Percentiles rank a stretch among this genome's conserved stretches.
These are phyloP conservation scores for Musca vetustissima DNA, from an alignment of 1,140 invertebrate species.

Conservation along the genomic window DNA sequence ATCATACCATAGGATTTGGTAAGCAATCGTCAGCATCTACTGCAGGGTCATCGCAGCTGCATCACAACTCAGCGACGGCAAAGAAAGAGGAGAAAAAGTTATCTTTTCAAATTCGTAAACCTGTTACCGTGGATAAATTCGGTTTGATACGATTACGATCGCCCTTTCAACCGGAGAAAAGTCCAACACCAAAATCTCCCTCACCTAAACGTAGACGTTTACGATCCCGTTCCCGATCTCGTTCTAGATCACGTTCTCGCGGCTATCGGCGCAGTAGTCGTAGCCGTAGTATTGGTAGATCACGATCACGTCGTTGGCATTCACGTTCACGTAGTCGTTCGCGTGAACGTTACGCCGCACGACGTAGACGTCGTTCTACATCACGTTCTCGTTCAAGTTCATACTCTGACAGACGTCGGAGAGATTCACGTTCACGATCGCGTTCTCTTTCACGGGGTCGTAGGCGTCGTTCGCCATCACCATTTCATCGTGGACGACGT, in stretches of 20 bases:
- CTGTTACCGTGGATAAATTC: slow-evolving; percentile 67
- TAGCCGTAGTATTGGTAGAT: slow-evolving; percentile 55
- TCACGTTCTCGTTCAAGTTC: slow-evolving; percentile 49
- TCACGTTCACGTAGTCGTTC: slow-evolving; percentile 8
- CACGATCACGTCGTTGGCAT: slow-evolving; percentile 41
- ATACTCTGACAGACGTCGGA: slow-evolving; percentile 40
- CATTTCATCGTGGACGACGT: slow-evolving; percentile 31
- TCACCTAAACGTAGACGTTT: slow-evolving; percentile 23
- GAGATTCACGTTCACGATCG: slow-evolving; percentile 37
- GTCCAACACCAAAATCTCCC: slow-evolving; percentile 45
- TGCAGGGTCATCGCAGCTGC: slow-evolving; percentile 25
- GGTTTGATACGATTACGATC: slow-evolving; percentile 64
- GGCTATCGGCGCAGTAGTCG: slow-evolving; percentile 52
- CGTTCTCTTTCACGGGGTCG: slow-evolving; percentile 13
- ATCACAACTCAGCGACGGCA: slow-evolving; percentile 5
- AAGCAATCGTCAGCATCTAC: slow-evolving; percentile 32
- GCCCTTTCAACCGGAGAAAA: slow-evolving; percentile 50
- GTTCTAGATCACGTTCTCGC: slow-evolving; percentile 49
- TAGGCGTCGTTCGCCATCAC: slow-evolving; percentile 32
- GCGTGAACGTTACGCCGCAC: neutral
- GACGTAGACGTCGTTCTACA: slow-evolving; percentile 16
- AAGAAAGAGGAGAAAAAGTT: slow-evolving; percentile 32
- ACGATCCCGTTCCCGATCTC: slow-evolving; percentile 54
- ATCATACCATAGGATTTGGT: no score
- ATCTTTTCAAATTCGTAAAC: slow-evolving; percentile 51